Conservation (phyloP, 1,140 invertebrate genomes). For the Pseudomyrmex flavicornis region DNA sequence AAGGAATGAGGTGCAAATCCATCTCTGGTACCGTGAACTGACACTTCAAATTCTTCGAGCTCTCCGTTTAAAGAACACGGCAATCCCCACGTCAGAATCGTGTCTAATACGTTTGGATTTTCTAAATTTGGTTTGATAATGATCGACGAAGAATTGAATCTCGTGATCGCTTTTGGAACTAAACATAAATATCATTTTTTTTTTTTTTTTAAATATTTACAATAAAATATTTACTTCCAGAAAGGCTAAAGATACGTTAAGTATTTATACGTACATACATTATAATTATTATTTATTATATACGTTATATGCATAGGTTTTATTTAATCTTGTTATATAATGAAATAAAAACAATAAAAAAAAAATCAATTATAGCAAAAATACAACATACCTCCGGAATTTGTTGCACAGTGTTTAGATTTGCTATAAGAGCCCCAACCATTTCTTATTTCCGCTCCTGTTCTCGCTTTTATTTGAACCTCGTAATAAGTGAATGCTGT, state of each 20-base stretch:
- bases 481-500: slow-evolving; percentile 72
- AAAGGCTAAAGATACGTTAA: too few relatives aligned
- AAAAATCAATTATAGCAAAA: too few relatives aligned
- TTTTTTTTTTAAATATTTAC: not conserved
- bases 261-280: too few relatives aligned
- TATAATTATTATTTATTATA: too few relatives aligned
- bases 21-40: slow-evolving; percentile 66
- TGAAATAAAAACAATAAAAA: not conserved
- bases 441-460: slow-evolving; percentile 67
- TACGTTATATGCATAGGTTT: too few relatives aligned
- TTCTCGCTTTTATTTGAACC: slow-evolving; percentile 74
- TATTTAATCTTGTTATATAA: slow-evolving; percentile 3
- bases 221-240: not conserved
- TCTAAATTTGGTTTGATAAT: slow-evolving; percentile 52
- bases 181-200: slow-evolving; percentile 45
- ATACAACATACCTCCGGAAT: slow-evolving; percentile 61
- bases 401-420: slow-evolving; percentile 50
- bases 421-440: slow-evolving; percentile 37
- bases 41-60: slow-evolving; percentile 74
- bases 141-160: slow-evolving; percentile 63
- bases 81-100: slow-evolving; percentile 74
- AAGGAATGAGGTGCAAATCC: slow-evolving; percentile 52
- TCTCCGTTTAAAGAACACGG: slow-evolving; percentile 76
- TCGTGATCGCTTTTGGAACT: slow-evolving; percentile 75
- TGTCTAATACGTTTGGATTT: slow-evolving; percentile 73